Evolutionary conservation across 1,140 invertebrate species (phyloP).

Genomic region (Sycobia sp.): DNA sequence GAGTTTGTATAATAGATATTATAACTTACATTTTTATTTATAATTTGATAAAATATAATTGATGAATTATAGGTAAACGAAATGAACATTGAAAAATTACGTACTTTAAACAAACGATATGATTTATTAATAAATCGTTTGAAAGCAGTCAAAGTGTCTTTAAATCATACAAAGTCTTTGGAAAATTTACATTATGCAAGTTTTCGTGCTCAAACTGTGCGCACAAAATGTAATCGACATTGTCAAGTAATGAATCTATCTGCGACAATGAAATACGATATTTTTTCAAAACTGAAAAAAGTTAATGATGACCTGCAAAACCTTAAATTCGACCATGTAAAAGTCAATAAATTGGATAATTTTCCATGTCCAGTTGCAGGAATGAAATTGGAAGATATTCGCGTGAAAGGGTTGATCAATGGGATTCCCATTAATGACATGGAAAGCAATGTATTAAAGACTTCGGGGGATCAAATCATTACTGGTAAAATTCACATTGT

Average conservation of each 20-base stretch:
- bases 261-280: conserved; percentile 1
- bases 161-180: background rate
- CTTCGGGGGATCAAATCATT: conserved; percentile 45
- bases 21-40: background rate
- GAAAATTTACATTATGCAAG: background rate
- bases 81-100: conserved; percentile 34
- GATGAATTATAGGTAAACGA: conserved; percentile 40
- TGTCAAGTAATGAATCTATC: conserved; percentile 33
- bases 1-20: conserved; percentile 8
- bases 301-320: background rate
- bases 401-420: conserved; percentile 42
- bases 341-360: conserved; percentile 29
- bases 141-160: background rate
- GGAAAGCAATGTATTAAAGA: conserved; percentile 41
- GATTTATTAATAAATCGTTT: conserved; percentile 6
- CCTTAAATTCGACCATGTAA: conserved; percentile 32
- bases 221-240: conserved; percentile 34
- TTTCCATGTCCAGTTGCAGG: conserved; percentile 45
- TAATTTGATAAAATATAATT: background rate
- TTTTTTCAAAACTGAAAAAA: background rate
- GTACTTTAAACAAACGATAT: conserved; percentile 34
- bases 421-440: conserved; percentile 39
- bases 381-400: conserved; percentile 39
- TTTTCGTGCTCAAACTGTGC: conserved; percentile 10
- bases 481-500: conserved; percentile 34